phyloP scores from a whole-genome alignment of 2,797 vertebrate genomes.

The Lophius americanus region DNA sequence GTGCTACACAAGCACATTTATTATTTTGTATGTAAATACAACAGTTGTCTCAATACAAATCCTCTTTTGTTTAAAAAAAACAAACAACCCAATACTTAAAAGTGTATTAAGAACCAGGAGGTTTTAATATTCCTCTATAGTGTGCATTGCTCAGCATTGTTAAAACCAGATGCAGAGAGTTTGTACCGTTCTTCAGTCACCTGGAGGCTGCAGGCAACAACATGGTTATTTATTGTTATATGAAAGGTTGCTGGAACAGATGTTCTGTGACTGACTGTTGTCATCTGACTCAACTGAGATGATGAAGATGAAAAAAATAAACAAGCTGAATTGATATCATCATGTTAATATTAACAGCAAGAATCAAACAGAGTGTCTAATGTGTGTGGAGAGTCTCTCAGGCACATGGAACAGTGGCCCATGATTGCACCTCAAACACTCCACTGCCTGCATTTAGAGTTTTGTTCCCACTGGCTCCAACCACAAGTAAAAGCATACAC shows the following conservation, averaged over 20 bases:
- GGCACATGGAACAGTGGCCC: neutral
- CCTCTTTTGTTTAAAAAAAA: neutral
- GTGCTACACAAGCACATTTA: neutral
- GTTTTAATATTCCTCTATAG: neutral
- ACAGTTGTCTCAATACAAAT: constrained; percentile 4
- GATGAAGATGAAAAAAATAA: no score
- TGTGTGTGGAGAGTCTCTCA: constrained; percentile 1
- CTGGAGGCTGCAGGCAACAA: constrained; percentile 4
- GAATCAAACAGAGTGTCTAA: neutral
- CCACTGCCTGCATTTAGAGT: constrained; percentile 4
- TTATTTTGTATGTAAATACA: neutral
- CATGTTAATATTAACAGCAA: no score
- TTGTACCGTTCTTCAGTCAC: constrained; percentile 11
- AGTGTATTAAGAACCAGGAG: neutral
- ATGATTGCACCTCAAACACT: constrained; percentile 12
- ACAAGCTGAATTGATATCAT: no score
- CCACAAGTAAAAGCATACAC: constrained; percentile 40
- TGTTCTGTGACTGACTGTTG: constrained; percentile 19
- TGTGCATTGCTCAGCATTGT: constrained; percentile 6
- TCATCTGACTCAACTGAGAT: neutral
- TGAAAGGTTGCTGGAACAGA: constrained; percentile 14
- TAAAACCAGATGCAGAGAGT: constrained; percentile 13
- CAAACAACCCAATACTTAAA: no score
- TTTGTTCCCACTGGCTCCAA: constrained; percentile 19
- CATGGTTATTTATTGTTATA: constrained; percentile 15